These are phyloP conservation scores for Acanthosepion esculentum DNA, from an alignment of 2,888 invertebrate species.

Conservation along the genomic window DNA sequence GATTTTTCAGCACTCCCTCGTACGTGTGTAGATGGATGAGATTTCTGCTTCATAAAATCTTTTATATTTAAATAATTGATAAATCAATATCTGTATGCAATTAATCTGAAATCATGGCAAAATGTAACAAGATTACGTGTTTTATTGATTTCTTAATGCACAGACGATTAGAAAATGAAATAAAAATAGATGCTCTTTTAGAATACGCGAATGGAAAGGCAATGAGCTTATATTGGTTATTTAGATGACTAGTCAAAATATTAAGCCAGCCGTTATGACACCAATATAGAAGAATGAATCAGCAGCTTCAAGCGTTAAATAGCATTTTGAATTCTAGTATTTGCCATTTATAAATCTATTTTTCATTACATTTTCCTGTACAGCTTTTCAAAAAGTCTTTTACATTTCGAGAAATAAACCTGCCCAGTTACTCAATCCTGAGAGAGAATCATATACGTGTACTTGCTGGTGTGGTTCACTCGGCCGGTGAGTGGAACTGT, in stretches of 20 bases:
- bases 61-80: too few relatives aligned
- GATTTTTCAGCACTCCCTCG: too few relatives aligned
- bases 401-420: neutral
- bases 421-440: neutral
- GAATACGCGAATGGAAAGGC: neutral
- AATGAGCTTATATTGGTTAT: neutral
- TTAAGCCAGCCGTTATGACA: neutral
- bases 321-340: neutral
- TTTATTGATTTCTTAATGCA: too few relatives aligned
- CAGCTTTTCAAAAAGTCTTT: neutral
- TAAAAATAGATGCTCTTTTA: neutral
- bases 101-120: too few relatives aligned
- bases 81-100: too few relatives aligned
- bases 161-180: too few relatives aligned
- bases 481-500: too few relatives aligned
- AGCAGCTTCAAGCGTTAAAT: neutral
- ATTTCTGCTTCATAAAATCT: too few relatives aligned
- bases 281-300: neutral
- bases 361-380: neutral
- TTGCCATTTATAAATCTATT: neutral
- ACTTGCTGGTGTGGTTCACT: neutral
- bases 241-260: neutral
- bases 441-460: neutral
- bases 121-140: too few relatives aligned
- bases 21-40: too few relatives aligned